Base-by-base conservation (phyloP, 2,888 invertebrate species). In the Ypsolopha sequella region DNA sequence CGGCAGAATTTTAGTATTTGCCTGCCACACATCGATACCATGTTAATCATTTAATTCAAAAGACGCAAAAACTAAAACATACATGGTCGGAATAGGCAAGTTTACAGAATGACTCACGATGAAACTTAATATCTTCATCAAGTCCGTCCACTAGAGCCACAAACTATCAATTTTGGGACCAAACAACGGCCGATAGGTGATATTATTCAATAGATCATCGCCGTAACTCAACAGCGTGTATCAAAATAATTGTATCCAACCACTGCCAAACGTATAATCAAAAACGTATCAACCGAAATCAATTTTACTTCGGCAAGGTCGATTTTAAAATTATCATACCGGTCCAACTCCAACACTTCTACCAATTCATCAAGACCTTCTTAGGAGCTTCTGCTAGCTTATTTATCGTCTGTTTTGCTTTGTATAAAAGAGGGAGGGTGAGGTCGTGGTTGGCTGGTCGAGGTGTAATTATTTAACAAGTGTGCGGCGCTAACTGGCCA, bases 241-340 rank as follows among this genome's bases (percentile, higher is more conserved):
- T 48, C 47, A 33, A 73, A 73, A 78, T 80, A 81, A 84, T 82
- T 76, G 75, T 77, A 76, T 76, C 75, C 75, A 79, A 79, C 80
- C 67, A 76, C 73, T 61, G 55, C 70, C 68, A 71, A 74, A 65
- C 76, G 56, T 84, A 74, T 85, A 82, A 85, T 85, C 82, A 84
- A 79, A 82, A 78, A 66, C 75, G 68, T 81, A 84, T 81, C 82
- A 80, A 68, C 65, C 70, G 33, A 66, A 85, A 85, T 85, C 84
- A 85, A 85, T 85, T 85, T 84, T 78, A 80, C 80, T 78, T 70
- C 76, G 75, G 62, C 64, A 66, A 62, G 65, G 67, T 65, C 77
- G 73, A 74, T 77, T 81, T 76, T 71, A 78, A 79, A 80, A 85
- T 85, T 84, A 85, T 77, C 79, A 84, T 80, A 80, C 74, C 70